These are phyloP conservation scores for Meliscaeva auricollis DNA, from an alignment of 2,888 invertebrate species.

Conservation along the genomic window DNA sequence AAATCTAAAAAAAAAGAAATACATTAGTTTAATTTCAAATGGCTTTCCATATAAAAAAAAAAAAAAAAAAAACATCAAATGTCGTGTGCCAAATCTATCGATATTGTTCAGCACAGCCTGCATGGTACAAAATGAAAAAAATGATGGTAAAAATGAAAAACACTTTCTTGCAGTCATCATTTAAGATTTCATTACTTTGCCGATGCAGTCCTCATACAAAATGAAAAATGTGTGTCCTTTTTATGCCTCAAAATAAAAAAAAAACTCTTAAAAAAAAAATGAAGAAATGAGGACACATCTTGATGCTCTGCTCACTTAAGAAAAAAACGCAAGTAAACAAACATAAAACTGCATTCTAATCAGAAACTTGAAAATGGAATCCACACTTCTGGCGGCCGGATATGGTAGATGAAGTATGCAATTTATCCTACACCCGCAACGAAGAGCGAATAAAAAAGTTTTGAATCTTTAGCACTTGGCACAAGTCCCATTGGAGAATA, in stretches of 20 bases:
- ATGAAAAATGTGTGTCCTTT: slow-evolving; percentile 47
- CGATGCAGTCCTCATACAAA: slow-evolving; percentile 60
- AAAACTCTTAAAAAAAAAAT: neutral
- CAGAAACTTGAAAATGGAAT: slow-evolving; percentile 55
- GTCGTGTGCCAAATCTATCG: no score
- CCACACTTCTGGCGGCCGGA: slow-evolving; percentile 13
- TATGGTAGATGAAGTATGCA: slow-evolving; percentile 30
- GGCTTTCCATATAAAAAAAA: no score
- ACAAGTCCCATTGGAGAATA: slow-evolving; percentile 35
- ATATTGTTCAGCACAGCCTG: no score
- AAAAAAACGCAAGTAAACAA: slow-evolving; percentile 47
- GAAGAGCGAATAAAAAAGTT: neutral
- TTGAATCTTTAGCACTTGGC: slow-evolving; percentile 52
- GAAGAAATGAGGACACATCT: neutral
- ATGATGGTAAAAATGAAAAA: no score
- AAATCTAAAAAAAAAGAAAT: no score
- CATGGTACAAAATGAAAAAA: no score
- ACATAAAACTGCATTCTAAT: slow-evolving; percentile 58
- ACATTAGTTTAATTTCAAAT: no score
- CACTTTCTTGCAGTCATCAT: neutral
- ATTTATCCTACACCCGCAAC: slow-evolving; percentile 27
- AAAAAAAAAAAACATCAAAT: no score
- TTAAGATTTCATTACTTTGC: slow-evolving; percentile 56
- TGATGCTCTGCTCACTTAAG: neutral
- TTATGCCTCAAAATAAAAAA: slow-evolving; percentile 4